Conservation (phyloP, 1,140 invertebrate genomes). For the Heliconius congener region DNA sequence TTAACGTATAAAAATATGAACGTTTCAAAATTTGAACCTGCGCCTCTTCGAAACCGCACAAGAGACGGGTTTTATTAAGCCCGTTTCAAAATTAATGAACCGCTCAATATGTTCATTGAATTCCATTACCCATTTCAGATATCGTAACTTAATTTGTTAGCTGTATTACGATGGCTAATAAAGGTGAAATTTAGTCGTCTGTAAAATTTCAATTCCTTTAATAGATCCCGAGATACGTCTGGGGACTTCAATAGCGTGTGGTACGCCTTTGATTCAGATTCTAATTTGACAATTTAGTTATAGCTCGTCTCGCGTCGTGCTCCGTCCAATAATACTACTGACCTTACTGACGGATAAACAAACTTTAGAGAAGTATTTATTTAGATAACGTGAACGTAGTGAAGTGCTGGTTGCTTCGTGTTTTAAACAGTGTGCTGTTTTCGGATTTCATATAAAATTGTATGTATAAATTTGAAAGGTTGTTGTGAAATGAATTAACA, state of each 20-base stretch:
- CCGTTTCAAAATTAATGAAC: neutral
- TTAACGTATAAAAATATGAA: too few relatives aligned
- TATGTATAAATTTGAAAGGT: neutral
- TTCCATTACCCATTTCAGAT: slow-evolving; percentile 31
- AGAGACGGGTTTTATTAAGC: too few relatives aligned
- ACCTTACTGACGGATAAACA: slow-evolving; percentile 50
- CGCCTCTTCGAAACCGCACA: too few relatives aligned
- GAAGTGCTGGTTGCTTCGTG: neutral
- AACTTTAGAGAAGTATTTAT: slow-evolving; percentile 32
- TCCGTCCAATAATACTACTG: slow-evolving; percentile 45
- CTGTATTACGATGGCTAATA: slow-evolving; percentile 19
- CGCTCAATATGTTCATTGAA: slow-evolving; percentile 12
- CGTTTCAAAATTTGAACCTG: too few relatives aligned
- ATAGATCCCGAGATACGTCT: slow-evolving; percentile 45
- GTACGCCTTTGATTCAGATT: slow-evolving; percentile 58
- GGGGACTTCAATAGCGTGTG: slow-evolving; percentile 50
- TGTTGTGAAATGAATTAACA: neutral
- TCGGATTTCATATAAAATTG: neutral
- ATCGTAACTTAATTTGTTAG: slow-evolving; percentile 29
- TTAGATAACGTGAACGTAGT: neutral
- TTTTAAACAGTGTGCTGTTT: neutral
- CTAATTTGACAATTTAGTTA: slow-evolving; percentile 70
- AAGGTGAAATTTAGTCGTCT: slow-evolving; percentile 36
- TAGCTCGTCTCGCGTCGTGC: slow-evolving; percentile 47
- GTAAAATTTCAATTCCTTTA: slow-evolving; percentile 30